Evolutionary conservation across 2,113 vertebrate genomes (phyloP).

Genomic region (Urocitellus parryii): DNA sequence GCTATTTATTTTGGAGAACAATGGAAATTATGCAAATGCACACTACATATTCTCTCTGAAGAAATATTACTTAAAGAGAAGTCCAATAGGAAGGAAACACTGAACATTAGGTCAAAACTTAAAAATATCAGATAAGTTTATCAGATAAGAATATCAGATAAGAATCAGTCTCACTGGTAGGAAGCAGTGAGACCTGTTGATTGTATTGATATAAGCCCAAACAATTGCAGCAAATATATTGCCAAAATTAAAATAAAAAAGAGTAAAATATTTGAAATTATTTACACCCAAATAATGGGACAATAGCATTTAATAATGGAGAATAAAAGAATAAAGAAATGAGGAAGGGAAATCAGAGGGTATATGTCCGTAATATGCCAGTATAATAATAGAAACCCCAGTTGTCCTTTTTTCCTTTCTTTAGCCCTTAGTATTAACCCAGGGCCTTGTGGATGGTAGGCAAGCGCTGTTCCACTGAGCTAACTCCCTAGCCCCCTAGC

Average conservation of each 20-base stretch:
- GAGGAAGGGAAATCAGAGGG: background rate
- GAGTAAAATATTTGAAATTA: constrained; percentile 16
- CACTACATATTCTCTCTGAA: background rate
- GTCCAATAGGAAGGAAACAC: background rate
- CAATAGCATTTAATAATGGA: background rate
- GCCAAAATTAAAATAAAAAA: background rate
- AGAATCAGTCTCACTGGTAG: background rate
- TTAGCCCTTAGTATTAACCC: no score
- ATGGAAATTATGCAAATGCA: background rate
- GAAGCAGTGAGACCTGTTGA: background rate
- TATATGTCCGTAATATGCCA: background rate
- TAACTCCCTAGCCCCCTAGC: background rate
- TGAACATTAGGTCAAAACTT: background rate
- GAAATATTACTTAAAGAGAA: background rate
- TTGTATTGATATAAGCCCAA: background rate
- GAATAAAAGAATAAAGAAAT: constrained; percentile 1
- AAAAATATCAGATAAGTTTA: background rate
- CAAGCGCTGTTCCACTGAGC: no score
- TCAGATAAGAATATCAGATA: background rate
- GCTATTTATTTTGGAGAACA: background rate
- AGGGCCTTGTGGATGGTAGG: background rate
- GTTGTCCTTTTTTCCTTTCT: no score
- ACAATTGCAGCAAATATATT: background rate
- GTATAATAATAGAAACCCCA: background rate
- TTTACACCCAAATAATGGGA: constrained; percentile 4